Percentiles rank a stretch among this genome's conserved stretches.
Conservation (phyloP, 2,797 vertebrate genomes). For the Ptychobarbus kaznakovi region DNA sequence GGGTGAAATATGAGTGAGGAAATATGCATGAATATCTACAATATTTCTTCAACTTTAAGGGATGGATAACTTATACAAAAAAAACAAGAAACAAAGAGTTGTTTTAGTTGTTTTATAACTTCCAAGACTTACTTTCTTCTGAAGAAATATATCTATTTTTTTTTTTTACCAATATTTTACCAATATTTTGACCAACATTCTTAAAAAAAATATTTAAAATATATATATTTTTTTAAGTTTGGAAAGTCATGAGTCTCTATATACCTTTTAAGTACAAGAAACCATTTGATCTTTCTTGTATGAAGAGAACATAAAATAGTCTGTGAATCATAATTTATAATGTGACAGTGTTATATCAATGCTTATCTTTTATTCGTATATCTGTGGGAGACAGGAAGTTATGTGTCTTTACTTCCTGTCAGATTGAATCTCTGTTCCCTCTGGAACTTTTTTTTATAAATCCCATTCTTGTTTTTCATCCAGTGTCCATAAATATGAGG, state of each 20-base stretch:
- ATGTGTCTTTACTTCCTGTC: constrained; percentile 38
- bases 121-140: not conserved
- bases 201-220: not conserved
- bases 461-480: not conserved
- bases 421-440: constrained; percentile 43
- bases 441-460: constrained; percentile 36
- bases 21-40: not conserved
- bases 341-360: not conserved
- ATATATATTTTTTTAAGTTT: not conserved
- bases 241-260: too few relatives aligned
- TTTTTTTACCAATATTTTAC: not conserved
- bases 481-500: not conserved
- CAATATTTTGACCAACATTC: too few relatives aligned
- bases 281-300: not conserved
- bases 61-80: too few relatives aligned
- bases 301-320: not conserved
- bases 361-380: not conserved
- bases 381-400: constrained; percentile 4
- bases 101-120: too few relatives aligned
- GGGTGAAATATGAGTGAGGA: not conserved
- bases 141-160: too few relatives aligned
- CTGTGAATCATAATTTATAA: not conserved
- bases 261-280: not conserved
- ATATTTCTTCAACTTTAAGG: too few relatives aligned
- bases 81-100: too few relatives aligned